Evolutionary conservation across 2,113 vertebrate genomes (phyloP).

Genomic region (Tetrax tetrax): DNA sequence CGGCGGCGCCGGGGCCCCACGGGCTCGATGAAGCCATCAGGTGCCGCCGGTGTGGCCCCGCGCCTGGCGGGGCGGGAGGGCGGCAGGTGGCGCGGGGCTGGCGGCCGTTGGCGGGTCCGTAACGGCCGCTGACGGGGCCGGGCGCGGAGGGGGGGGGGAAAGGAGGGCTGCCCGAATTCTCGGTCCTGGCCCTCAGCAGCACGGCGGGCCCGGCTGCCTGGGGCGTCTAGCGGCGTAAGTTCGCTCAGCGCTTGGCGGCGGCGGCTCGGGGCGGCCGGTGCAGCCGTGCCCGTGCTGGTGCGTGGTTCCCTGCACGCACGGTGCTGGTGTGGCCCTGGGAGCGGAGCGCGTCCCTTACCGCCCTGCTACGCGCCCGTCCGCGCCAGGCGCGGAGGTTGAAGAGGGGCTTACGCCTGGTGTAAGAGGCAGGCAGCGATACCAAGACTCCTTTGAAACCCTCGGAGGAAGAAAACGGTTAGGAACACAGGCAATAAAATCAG

Average conservation of each 20-base stretch:
- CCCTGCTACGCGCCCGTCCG: neutral
- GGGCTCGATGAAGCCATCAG: neutral
- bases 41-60: neutral
- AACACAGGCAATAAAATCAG: neutral
- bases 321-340: fast-evolving
- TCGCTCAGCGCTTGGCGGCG: fast-evolving
- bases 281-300: neutral
- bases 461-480: neutral
- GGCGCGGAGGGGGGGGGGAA: neutral
- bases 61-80: neutral
- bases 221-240: neutral
- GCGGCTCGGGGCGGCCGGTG: neutral
- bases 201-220: neutral
- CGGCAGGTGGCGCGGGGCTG: neutral
- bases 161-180: neutral
- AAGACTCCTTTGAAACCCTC: conserved; percentile 31
- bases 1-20: neutral
- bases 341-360: fast-evolving
- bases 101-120: neutral
- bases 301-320: neutral
- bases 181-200: neutral
- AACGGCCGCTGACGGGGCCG: neutral
- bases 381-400: neutral
- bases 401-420: neutral
- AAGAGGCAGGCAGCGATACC: neutral